These are phyloP conservation scores for Bellardia bayeri DNA, from an alignment of 2,888 invertebrate species.

Conservation along the genomic window DNA sequence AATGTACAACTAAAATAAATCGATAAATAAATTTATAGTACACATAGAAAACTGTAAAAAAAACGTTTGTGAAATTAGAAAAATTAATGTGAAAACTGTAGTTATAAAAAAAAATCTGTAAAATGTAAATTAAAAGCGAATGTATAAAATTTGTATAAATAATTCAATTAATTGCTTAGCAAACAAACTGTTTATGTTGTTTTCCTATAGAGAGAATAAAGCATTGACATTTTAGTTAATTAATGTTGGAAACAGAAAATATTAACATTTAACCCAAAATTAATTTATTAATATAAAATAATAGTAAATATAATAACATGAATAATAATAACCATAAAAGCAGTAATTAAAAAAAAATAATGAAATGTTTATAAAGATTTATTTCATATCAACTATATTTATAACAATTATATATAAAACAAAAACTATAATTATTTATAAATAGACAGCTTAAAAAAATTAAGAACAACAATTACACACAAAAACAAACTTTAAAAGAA, in stretches of 20 bases:
- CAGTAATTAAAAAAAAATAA: conserved; percentile 13
- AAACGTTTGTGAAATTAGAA: conserved; percentile 15
- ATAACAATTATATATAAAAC: conserved; percentile 17
- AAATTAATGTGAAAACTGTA: conserved; percentile 1
- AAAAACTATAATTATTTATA: conserved; percentile 42
- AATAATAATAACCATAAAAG: neutral
- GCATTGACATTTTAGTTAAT: conserved; percentile 28
- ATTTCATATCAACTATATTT: conserved; percentile 59
- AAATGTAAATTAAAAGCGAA: conserved; percentile 53
- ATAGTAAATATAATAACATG: neutral
- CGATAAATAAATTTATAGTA: conserved; percentile 10
- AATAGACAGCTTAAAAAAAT: conserved; percentile 61
- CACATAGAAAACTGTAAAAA: neutral
- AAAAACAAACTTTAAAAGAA: conserved; percentile 21
- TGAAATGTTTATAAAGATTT: conserved; percentile 52
- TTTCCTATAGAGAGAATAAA: conserved; percentile 14
- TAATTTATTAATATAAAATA: conserved; percentile 8
- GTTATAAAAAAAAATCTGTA: conserved; percentile 2
- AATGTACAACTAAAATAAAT: conserved; percentile 4
- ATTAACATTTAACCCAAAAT: conserved; percentile 12
- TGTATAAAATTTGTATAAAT: conserved; percentile 59
- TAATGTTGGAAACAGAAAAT: conserved; percentile 36
- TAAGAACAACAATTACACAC: conserved; percentile 19
- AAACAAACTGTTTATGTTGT: conserved; percentile 61
- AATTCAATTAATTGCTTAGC: conserved; percentile 64